Evolutionary conservation across 2,888 invertebrate species (phyloP), one percentile per base, ranked within the genome.

Genomic region (Aphodius granarius): DNA sequence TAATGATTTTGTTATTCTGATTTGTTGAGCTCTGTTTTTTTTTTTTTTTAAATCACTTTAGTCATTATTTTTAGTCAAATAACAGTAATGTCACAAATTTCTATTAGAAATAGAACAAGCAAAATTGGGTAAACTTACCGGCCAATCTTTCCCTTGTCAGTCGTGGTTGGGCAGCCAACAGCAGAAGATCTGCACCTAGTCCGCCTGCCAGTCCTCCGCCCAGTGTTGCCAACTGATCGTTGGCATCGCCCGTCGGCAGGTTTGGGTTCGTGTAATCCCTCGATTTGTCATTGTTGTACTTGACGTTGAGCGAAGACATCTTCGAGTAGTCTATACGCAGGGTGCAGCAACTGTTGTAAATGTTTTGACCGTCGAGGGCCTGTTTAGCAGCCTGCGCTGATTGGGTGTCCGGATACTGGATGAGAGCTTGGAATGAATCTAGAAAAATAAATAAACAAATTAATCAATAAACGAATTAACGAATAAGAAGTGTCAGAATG

Each of bases 271-370:
- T 99, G 91, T 98, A 99, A 90, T 99, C 99, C 78, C 99, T 92
- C 78, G 97, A 98, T 90, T 99, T 99, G 91, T 99, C 99, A 89
- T 99, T 99, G 91, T 99, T 99, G 91, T 98, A 99, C 88, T 98
- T 98, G 82, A 99, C 99, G 89, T 99, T 99, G 84, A 99, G 91
- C 83, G 96, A 97, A 83, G 96, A 95, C 92, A 99, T 93, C 90
- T 99, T 99, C 83, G 98, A 98, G 91, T 98, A 99, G 89, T 99
- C 99, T 88, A 99, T 99, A 88, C 98, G 95, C 85, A 99, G 91
- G 75, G 98, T 99, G 91, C 99, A 99, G 90, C 99, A 99, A 77
- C 98, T 97, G 89, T 98, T 99, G 92, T 99, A 99, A 86, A 99
- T 98, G 88, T 99, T 98, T 89, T 99, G 99, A 66, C 98, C 98